Base-by-base conservation (phyloP, 2,888 invertebrate species). In the Leptopterna dolabrata region DNA sequence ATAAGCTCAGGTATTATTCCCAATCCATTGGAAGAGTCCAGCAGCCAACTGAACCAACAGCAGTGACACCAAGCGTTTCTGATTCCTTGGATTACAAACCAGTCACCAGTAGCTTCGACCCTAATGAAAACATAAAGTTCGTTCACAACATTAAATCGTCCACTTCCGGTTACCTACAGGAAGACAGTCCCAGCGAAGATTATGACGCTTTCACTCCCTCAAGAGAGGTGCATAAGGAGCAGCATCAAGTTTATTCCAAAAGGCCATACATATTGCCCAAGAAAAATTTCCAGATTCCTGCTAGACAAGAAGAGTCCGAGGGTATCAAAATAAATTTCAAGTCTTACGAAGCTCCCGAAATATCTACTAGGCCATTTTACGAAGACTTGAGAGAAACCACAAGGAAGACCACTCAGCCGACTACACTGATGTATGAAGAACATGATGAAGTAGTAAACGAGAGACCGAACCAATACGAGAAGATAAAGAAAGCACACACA, bases 61-160 rank as follows among this genome's bases (percentile, higher is more conserved):
- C 29, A 73, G 81, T 76, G 27, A 80, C 51, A 27, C 84, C 70
- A 45, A 70, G 76, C n/a, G 86, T 41, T 29, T 43, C 80, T 24
- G 73, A 84, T 71, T 71, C 71, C 16, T 14, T 73, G 11, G 81
- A 88, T 24, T 86, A 86, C 24, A 84, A 63, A 36, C 83, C 83
- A 41, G 19, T 63, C 9, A 24, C 36, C 13, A 19, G 43, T 41
- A 71, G 83, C 36, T 83, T 83, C 16, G 83, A 83, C 24, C 83
- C 83, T 16, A 83, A 70, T 30, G 83, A 29, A 24, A 83, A 83
- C 43, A 70, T 83, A 16, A 83, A 70, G 43, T 83, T 70, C 41
- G 83, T 83, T 6, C 71, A 63, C 24, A 83, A 70, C 27, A 41
- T 63, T 11, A 63, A 27, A 41, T 41, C 83, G 13, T 41, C 83